Base-by-base conservation (phyloP, 2,888 invertebrate genomes). In the Abscondita cerata region DNA sequence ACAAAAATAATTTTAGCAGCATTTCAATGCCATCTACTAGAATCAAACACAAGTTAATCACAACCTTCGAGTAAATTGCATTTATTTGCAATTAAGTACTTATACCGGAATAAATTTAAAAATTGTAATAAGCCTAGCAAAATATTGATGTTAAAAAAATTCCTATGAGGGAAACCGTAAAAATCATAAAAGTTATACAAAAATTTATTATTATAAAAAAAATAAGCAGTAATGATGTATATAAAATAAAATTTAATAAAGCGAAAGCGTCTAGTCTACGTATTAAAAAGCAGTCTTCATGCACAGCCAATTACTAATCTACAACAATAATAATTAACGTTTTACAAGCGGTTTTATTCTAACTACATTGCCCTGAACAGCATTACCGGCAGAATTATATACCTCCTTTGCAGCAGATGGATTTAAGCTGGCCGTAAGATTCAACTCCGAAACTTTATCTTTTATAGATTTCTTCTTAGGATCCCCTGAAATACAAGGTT, bases 331-430 rank as follows among this genome's bases (percentile, higher is more conserved):
- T 18, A 9, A 16, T 15, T 41, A 16, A 3, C 13, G 9, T 15
- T 18, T 16, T 41, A 18, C 16, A 59, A 52, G 47, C 36, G 59
- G 46, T 25, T 59, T 52, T 19, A 52, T 44, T 52, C 33, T 55
- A 58, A 41, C 52, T 34, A 57, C 52, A 33, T 16, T 62, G 52
- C 9, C 16, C 13, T 18, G 46, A 52, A 50, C n/a, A 44, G 16
- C 9, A 41, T 3, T 60, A 55, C 38, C 25, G 47, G 47, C 48
- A 47, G n/a, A 55, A 31, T 55, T 65, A 66, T 61, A 66, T 78
- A 78, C 78, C 77, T 78, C 76, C 66, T 72, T 70, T 50, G 72
- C 65, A 60, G 70, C 64, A 61, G 68, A 50, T 62, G 68, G 71
- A 54, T 64, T 60, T 40, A 67, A 64, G 16, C 70, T 68, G 4